These are phyloP conservation scores for Drosophila virilis DNA, from an alignment of 1,140 invertebrate genomes.

Conservation along the genomic window DNA sequence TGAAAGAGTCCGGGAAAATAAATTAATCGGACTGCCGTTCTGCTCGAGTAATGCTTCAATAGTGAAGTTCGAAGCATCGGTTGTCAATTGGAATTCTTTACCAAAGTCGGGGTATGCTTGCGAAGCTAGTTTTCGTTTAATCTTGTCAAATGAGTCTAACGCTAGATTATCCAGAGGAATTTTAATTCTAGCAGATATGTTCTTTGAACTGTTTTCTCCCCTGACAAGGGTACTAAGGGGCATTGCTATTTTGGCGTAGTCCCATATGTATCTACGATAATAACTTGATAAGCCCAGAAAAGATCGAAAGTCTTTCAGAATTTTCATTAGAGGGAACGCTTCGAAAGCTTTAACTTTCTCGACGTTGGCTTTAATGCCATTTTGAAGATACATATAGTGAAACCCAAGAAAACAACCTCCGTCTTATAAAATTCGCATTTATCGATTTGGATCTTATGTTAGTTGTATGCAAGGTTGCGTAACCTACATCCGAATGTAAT, in stretches of 20 bases:
- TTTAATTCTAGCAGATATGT: background rate
- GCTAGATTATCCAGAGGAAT: background rate
- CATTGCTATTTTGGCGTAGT: conserved; percentile 1
- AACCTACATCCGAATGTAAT: no score
- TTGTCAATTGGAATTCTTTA: conserved; percentile 7
- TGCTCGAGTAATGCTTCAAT: background rate
- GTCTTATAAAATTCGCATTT: background rate
- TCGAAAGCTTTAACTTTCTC: background rate
- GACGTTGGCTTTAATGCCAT: background rate
- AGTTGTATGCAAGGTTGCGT: background rate
- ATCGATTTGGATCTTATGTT: background rate
- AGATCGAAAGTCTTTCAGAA: background rate
- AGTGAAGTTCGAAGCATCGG: conserved; percentile 3
- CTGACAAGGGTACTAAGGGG: background rate
- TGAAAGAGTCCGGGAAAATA: background rate
- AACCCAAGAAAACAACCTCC: background rate
- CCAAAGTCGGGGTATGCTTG: background rate
- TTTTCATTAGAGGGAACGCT: background rate
- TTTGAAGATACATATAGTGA: background rate
- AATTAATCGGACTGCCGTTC: background rate
- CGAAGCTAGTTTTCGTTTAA: background rate
- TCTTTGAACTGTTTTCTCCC: background rate
- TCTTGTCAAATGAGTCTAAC: background rate
- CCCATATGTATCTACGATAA: conserved; percentile 1
- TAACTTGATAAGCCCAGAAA: background rate